Evolutionary conservation across 2,797 vertebrate species (phyloP).

Genomic region (Gadopsis bispinosus): DNA sequence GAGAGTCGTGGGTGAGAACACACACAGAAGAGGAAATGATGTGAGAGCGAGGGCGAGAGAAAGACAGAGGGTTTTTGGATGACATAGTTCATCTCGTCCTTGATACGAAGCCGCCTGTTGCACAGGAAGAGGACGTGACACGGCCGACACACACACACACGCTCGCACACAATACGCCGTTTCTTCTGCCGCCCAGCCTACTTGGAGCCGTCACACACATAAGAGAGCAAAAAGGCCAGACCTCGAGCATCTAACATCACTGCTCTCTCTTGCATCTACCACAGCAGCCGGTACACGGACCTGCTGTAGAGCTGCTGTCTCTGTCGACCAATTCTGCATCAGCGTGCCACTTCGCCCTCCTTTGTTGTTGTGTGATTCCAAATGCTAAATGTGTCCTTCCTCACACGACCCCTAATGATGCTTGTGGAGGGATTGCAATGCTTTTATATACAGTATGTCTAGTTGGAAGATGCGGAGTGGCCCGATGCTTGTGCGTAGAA

Average conservation of each 20-base stretch:
- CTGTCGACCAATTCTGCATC: background rate
- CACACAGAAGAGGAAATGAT: conserved; percentile 21
- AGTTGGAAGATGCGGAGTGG: background rate
- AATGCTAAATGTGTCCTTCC: background rate
- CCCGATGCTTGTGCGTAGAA: background rate
- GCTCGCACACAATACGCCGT: background rate
- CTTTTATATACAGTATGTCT: background rate
- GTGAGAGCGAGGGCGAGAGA: conserved; percentile 24
- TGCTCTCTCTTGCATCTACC: background rate
- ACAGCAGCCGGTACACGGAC: background rate
- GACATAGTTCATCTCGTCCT: conserved; percentile 42
- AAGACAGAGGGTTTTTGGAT: conserved; percentile 15
- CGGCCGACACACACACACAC: conserved; percentile 1
- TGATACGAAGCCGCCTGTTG: conserved; percentile 24
- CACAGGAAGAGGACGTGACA: conserved; percentile 66
- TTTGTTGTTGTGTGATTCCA: background rate
- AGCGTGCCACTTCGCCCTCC: background rate
- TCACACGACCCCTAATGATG: background rate
- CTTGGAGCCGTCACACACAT: background rate
- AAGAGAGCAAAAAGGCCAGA: conserved; percentile 10
- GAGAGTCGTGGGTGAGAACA: background rate
- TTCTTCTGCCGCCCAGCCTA: conserved; percentile 17
- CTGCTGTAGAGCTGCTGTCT: too few species aligned
- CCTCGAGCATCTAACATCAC: background rate
- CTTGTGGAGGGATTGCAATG: background rate